phyloP scores from a whole-genome alignment of 1,140 invertebrate genomes.

The Caenorhabditis remanei region DNA sequence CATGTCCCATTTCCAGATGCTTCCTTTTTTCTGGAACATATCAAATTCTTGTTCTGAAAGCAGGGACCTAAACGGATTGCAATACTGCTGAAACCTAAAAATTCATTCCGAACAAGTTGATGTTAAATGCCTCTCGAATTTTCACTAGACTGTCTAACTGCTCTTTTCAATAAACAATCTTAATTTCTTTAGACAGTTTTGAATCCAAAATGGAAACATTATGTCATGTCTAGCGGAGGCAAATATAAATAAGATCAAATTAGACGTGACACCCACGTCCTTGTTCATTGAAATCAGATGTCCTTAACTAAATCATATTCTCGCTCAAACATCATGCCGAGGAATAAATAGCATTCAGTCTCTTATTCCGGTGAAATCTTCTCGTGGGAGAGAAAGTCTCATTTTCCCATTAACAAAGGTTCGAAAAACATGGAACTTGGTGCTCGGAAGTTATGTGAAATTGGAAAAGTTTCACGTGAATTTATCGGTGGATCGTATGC shows the following conservation, averaged over 20 bases:
- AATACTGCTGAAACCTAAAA: no score
- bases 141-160: no score
- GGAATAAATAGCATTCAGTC: conserved; percentile 6
- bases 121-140: no score
- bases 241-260: conserved; percentile 3
- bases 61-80: no score
- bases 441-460: background rate
- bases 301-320: conserved; percentile 46
- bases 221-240: background rate
- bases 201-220: background rate
- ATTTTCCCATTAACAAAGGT: conserved; percentile 5
- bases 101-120: no score
- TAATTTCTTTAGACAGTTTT: no score
- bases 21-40: no score
- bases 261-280: conserved; percentile 8
- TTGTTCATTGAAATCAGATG: conserved; percentile 41
- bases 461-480: conserved; percentile 13
- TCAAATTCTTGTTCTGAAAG: no score
- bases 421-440: conserved; percentile 41
- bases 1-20: background rate
- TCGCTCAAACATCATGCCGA: conserved; percentile 23
- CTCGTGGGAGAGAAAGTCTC: conserved; percentile 13
- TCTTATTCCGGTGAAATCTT: conserved; percentile 8
- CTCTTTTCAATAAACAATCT: no score
- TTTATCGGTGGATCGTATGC: background rate